Evolutionary conservation across 2,113 vertebrate genomes (phyloP).

Genomic region (Clarias magur): DNA sequence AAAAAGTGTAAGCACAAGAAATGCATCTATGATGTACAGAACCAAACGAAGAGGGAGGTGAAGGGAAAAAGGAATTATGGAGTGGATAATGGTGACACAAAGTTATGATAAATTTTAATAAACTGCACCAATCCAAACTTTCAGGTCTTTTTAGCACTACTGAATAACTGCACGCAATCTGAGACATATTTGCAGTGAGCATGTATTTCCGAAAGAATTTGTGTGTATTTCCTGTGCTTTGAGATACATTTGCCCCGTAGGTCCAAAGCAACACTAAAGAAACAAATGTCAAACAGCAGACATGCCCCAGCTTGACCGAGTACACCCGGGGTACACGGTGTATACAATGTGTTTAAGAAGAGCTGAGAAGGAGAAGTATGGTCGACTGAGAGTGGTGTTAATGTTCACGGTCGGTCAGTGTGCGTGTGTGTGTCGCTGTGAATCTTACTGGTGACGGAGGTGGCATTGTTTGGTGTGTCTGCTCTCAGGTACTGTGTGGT

Average conservation of each 20-base stretch:
- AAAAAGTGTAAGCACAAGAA: too few relatives aligned
- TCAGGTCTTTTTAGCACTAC: neutral
- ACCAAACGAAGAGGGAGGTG: neutral
- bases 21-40: neutral
- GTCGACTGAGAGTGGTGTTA: too few relatives aligned
- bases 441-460: constrained; percentile 95
- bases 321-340: neutral
- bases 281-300: neutral
- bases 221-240: neutral
- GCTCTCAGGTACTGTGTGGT: constrained; percentile 97
- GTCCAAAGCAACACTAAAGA: neutral
- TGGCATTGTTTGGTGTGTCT: constrained; percentile 96
- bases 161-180: neutral
- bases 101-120: neutral
- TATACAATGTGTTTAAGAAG: neutral
- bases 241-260: neutral
- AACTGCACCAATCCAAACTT: neutral
- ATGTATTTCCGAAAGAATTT: neutral
- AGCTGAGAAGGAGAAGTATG: too few relatives aligned
- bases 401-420: neutral
- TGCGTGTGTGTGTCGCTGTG: constrained; percentile 50
- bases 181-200: neutral
- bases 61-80: neutral
- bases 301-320: neutral
- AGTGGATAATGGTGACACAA: neutral